These are phyloP conservation scores for Manduca sexta DNA, from an alignment of 1,140 invertebrate genomes.

Conservation along the genomic window DNA sequence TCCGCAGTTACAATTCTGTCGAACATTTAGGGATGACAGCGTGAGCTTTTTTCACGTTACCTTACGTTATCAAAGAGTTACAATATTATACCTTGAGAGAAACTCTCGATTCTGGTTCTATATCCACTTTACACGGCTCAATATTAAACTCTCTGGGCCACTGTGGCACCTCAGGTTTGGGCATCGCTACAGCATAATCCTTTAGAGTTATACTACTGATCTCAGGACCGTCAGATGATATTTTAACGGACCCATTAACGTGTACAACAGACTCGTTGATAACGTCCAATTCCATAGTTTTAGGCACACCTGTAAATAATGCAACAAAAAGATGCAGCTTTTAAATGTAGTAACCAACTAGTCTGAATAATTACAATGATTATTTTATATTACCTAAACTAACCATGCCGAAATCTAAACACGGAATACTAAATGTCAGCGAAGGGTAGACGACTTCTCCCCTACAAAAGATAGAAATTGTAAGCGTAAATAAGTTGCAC, in stretches of 20 bases:
- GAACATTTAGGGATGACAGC: no score
- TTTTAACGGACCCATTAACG: constrained; percentile 43
- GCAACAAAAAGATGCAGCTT: no score
- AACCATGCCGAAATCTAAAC: constrained; percentile 54
- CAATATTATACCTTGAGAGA: constrained; percentile 37
- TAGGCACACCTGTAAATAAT: constrained; percentile 47
- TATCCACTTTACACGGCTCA: constrained; percentile 43
- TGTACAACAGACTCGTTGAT: constrained; percentile 57
- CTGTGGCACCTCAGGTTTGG: constrained; percentile 48
- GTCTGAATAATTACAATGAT: no score
- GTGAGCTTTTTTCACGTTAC: no score
- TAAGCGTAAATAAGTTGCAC: no score
- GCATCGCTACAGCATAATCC: constrained; percentile 46
- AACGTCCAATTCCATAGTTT: constrained; percentile 51
- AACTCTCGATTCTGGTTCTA: constrained; percentile 43
- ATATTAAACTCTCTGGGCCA: constrained; percentile 60
- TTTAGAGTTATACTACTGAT: constrained; percentile 49
- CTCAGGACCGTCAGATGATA: constrained; percentile 61
- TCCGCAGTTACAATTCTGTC: no score
- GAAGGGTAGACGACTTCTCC: constrained; percentile 59
- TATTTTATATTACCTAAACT: constrained; percentile 41
- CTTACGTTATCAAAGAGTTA: no score
- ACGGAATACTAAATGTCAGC: constrained; percentile 50
- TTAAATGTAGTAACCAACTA: no score
- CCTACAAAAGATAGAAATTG: constrained; percentile 34